Base-by-base conservation (phyloP, 2,888 invertebrate genomes). In the Liodrosophila aerea region DNA sequence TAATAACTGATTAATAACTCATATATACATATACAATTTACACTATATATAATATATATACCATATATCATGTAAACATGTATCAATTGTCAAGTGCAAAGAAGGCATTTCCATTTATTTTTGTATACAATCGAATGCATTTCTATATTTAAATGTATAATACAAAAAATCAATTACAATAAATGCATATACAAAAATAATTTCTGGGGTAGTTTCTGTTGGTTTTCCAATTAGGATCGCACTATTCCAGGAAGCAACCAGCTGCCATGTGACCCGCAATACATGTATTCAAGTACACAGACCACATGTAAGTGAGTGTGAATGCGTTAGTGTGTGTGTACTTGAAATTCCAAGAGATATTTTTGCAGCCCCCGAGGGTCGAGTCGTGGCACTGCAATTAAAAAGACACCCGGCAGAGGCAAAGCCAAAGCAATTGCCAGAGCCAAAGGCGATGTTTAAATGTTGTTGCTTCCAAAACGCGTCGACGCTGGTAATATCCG, bases 331-430 rank as follows among this genome's bases (percentile, higher is more conserved):
- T 63, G 50, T 64, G 40, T 41, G 41, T 66, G 84, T 80, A 83
- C 78, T 83, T 78, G 81, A 78, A 78, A 81, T 83, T 78, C 84
- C 78, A 72, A 78, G 84, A 80, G 84, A 80, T 80, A 80, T 83
- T 83, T 78, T 83, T 41, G 84, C 76, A 82, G 83, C 60, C 62
- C 51, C 67, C 81, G 77, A 83, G 84, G 73, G 81, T 83, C 78
- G 81, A 34, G 54, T 45, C 34, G 52, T 63, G 71, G 76, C 71
- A 69, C 65, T 83, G 78, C 84, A 78, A 78, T 78, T 78, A 75
- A 83, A 56, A 76, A 76, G 66, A 66, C 80, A 66, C 65, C 72
- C 68, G 66, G 52, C 76, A 60, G 40, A 41, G 40, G 18, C 29
- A 18, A 9, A 12, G 22, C 16, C 34, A 33, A 27, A 46, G 49